Evolutionary conservation across 2,797 vertebrate genomes (phyloP), one percentile per base, ranked within the genome.

Genomic region (Nannoperca obscura): DNA sequence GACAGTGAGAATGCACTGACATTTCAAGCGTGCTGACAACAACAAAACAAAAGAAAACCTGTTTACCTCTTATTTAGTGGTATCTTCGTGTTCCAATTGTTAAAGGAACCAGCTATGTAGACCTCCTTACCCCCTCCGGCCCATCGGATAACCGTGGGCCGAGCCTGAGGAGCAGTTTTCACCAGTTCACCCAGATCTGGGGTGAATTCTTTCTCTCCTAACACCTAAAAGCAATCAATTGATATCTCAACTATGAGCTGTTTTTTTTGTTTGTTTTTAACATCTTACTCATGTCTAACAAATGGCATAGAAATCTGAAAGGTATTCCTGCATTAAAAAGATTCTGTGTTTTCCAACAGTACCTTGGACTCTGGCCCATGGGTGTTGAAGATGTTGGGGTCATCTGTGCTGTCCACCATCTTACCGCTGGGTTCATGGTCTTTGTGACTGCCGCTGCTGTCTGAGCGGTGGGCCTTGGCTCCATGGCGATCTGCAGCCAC

Each of bases 81-180:
- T 86, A 99, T 99, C 94, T 99, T 99, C 76, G 95, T 89, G 88
- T 90, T 96, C 98, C 98, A 99, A 90, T 96, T 98, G 91, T 99
- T 98, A 90, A 99, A 99, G 49, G 98, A 99, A 22, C 98, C 98
- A 0, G 97, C 96, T 74, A 99, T 98, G 91, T 97, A 98, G 82
- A 99, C 97, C 71, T 99, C 98, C 89, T 96, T 99, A 42, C 98
- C 98, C 47, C 97, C 98, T 74, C 98, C 97, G 0, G 96, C 96
- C 98, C 98, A 99, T 78, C 98, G 97, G 87, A 99, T 99, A 63
- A 99, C 98, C 0, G 98, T 99, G 34, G 98, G 98, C 61, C 97
- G 96, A 84, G 97, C 96, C 79, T 99, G 98, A 57, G 96, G 95
- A 11, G 94, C 84, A 0, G 96, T 95, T 87, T 98, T 98, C 65